phyloP scores from a whole-genome alignment of 2,888 invertebrate genomes.

The Drosophila phalerata region DNA sequence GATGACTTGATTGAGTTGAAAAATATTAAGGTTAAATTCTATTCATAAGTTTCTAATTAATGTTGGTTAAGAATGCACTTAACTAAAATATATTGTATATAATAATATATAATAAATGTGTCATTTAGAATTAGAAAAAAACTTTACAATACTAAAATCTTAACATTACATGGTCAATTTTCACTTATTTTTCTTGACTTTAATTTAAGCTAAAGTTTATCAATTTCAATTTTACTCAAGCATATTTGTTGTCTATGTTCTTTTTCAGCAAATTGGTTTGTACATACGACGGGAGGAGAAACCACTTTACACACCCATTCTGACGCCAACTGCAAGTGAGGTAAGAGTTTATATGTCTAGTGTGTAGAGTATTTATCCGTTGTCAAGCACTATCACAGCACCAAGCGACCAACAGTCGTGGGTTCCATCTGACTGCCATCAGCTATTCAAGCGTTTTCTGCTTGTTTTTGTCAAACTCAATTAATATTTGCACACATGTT shows the following conservation, averaged over 20 bases:
- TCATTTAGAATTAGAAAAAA: too few relatives aligned
- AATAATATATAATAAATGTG: too few relatives aligned
- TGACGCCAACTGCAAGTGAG: slow-evolving; percentile 73
- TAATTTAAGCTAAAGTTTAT: neutral
- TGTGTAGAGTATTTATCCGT: slow-evolving; percentile 20
- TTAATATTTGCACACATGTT: slow-evolving; percentile 80
- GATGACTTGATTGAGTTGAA: neutral
- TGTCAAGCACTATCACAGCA: slow-evolving; percentile 34
- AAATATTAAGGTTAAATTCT: neutral
- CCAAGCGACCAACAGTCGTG: slow-evolving; percentile 5
- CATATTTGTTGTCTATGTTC: slow-evolving; percentile 8
- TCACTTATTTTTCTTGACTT: neutral
- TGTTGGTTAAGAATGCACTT: too few relatives aligned
- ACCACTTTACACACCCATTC: slow-evolving; percentile 77
- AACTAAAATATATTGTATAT: too few relatives aligned
- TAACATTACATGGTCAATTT: too few relatives aligned
- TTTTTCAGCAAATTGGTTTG: slow-evolving; percentile 81
- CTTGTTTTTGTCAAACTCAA: slow-evolving; percentile 69
- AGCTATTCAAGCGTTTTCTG: slow-evolving; percentile 24
- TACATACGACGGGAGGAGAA: slow-evolving; percentile 83
- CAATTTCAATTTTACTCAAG: neutral
- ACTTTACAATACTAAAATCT: too few relatives aligned
- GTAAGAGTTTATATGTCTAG: slow-evolving; percentile 67
- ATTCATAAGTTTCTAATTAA: too few relatives aligned
- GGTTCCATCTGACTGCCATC: slow-evolving; percentile 16